Conservation (phyloP, 2,113 vertebrate genomes). For the Ptychochromis oligacanthus region DNA sequence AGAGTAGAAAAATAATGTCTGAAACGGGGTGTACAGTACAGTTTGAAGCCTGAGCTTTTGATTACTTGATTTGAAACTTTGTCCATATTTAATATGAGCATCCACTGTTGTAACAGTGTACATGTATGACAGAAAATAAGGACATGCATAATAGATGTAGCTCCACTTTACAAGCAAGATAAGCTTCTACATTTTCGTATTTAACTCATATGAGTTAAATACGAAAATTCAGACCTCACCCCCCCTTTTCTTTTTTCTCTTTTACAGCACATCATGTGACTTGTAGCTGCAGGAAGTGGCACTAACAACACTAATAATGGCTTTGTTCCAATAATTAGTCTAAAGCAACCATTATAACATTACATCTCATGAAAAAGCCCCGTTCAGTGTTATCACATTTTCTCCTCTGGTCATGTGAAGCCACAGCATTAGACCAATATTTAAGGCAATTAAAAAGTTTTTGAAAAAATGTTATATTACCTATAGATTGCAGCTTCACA, state of each 20-base stretch:
- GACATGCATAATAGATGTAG: not conserved
- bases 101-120: not conserved
- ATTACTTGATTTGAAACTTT: not conserved
- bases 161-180: not conserved
- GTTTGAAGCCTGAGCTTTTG: too few relatives aligned
- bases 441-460: not conserved
- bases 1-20: not conserved
- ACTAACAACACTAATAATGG: not conserved
- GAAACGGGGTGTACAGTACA: not conserved
- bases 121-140: not conserved
- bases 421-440: not conserved
- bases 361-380: not conserved
- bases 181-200: not conserved
- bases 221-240: too few relatives aligned
- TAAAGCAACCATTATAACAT: not conserved
- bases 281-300: not conserved
- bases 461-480: accelerated
- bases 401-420: not conserved
- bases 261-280: not conserved
- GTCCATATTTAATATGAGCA: not conserved
- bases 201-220: not conserved
- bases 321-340: not conserved
- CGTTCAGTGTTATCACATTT: not conserved
- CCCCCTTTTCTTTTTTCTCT: too few relatives aligned
- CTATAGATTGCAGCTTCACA: not conserved